Base-by-base conservation (phyloP, 2,888 invertebrate genomes). In the Timema cristinae region DNA sequence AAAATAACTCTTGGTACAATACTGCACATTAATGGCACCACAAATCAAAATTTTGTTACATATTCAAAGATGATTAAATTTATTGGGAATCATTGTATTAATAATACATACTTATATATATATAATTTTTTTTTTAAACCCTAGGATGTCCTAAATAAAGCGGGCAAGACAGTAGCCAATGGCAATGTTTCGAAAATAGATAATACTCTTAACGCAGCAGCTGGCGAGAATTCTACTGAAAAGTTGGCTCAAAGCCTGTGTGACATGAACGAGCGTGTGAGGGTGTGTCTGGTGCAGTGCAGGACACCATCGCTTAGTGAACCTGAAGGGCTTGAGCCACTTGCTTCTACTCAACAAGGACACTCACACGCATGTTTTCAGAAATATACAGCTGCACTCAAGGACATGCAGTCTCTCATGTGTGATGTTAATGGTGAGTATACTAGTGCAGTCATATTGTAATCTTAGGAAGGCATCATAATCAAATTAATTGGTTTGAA, bases 351-450 rank as follows among this genome's bases (percentile, higher is more conserved):
- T 50, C 67, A 67, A 32, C 63, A 32, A 8, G 32, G 47, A 13
- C 47, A 63, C 9, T 48, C 63, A 2, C 47, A 48, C 6, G 48
- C 32, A 47, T 63, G 47, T 48, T 63, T 63, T 63, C 32, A 70
- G 49, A 68, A 68, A 15, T 74, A 75, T 61, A 70, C 66, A 61
- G 68, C 73, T 8, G 73, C 74, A 10, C 70, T 76, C 5, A 73
- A 73, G 66, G 73, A 74, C 32, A 32, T 75, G 15, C 75, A 76
- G 71, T 74, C 75, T 50, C 56, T 71, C 54, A 74, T 72, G 67
- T 76, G 74, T 73, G 73, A 76, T 72, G 75, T 76, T 56, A 74
- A 75, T 56, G 70, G 76, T 75, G 66, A 72, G 73, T 72, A 32
- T 32, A 32, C 32, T 32, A 32, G 32, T 4, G 4, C 32, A 32